Percentiles rank a stretch among this genome's conserved stretches.
These are phyloP conservation scores for Catalaphyllia jardinei DNA, from an alignment of 64 coral and sea anemone species.

Conservation along the genomic window DNA sequence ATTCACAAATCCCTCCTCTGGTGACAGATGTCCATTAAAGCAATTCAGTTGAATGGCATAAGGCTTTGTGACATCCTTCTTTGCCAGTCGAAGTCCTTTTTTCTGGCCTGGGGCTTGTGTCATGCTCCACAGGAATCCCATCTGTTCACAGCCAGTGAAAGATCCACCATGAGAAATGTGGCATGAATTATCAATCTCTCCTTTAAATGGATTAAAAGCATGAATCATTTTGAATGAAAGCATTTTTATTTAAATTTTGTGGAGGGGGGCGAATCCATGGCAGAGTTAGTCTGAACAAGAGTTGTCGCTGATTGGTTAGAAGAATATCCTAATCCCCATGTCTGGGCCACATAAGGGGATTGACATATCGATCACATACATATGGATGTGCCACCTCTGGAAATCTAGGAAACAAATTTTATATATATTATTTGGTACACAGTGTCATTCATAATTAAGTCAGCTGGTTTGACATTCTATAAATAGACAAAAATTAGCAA, in stretches of 20 bases:
- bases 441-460: too few species aligned
- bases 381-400: too few species aligned
- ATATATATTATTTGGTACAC: too few species aligned
- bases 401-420: too few species aligned
- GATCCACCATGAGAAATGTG: constrained; percentile 32
- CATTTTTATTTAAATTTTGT: background rate
- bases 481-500: too few species aligned
- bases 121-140: constrained; percentile 68
- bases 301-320: too few species aligned
- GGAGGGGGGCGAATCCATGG: too few species aligned
- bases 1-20: constrained; percentile 16
- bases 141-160: constrained; percentile 33
- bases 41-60: constrained; percentile 15
- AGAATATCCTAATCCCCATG: too few species aligned
- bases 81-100: constrained; percentile 16
- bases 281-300: too few species aligned
- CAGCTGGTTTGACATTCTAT: too few species aligned
- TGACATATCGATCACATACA: too few species aligned
- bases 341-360: too few species aligned
- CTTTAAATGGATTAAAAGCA: background rate
- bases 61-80: constrained; percentile 23
- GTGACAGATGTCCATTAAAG: constrained; percentile 16
- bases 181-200: constrained; percentile 11
- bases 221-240: background rate
- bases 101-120: background rate